Evolutionary conservation across 2,113 vertebrate genomes (phyloP).

Genomic region (Centropristis striata): DNA sequence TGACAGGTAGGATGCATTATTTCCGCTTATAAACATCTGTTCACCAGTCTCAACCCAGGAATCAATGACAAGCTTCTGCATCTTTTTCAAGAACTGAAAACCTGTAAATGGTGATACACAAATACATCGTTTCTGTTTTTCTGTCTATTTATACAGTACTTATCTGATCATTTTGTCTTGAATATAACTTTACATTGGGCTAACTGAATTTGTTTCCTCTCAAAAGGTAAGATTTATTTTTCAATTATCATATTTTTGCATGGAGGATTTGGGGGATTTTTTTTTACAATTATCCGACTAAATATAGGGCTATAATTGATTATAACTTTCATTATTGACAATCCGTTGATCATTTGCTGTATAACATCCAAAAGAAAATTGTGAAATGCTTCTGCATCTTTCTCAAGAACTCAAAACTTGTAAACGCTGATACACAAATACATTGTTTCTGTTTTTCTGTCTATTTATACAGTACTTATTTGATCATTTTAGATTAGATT

Average conservation of each 20-base stretch:
- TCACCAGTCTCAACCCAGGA: constrained; percentile 17
- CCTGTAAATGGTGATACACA: not conserved
- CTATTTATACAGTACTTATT: not conserved
- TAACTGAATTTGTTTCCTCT: not conserved
- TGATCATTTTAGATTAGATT: no score
- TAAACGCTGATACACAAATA: not conserved
- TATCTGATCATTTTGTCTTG: not conserved
- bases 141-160: not conserved
- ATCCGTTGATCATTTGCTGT: no score
- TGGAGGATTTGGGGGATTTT: not conserved
- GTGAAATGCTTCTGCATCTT: constrained; percentile 24
- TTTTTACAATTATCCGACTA: not conserved
- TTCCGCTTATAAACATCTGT: constrained; percentile 40
- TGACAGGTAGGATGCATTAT: constrained; percentile 39
- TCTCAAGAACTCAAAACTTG: not conserved
- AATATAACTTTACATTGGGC: not conserved
- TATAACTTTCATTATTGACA: not conserved
- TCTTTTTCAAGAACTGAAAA: constrained; percentile 10
- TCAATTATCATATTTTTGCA: not conserved
- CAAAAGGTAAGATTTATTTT: not conserved
- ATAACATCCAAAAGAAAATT: no score
- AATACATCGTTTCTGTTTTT: not conserved
- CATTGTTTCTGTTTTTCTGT: not conserved
- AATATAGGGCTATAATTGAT: not conserved
- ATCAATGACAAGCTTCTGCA: constrained; percentile 35